Base-by-base conservation (phyloP, 2,888 invertebrate genomes). In the Tipula vernalis region DNA sequence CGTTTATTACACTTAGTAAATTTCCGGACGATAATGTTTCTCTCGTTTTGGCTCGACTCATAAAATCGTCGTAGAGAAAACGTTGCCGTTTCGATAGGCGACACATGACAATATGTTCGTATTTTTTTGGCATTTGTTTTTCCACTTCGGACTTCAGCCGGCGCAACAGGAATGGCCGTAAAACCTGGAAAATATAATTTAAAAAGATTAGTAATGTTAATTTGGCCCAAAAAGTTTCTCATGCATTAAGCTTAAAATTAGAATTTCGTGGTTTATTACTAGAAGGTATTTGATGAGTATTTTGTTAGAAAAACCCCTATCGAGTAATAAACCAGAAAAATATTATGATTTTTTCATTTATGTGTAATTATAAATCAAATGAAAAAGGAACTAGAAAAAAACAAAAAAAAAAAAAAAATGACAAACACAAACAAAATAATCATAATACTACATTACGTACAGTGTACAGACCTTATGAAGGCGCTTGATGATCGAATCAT, bases 21-120 rank as follows among this genome's bases (percentile, higher is more conserved):
- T 98, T 99, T 87, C 99, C 99, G 87, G 96, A 95, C 36, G 96
- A 96, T 89, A 99, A 93, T 8, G 98, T 98, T 93, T 99, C 98
- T 90, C 94, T 96, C 86, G 99, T 99, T 91, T 96, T 96, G 90
- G 98, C 95, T 89, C 98, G 95, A 87, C 98, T 96, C 99, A 99
- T 99, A 92, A 99, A 99, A 92, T 99, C 99, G 92, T 99, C 99
- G 92, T 99, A 99, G 87, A 99, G 94, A 93, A 95, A 98, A 88
- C 99, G 94, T 92, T 99, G 99, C 51, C 99, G 94, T 92, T 98
- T 98, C 51, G 99, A 98, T 89, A 99, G 93, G 86, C 97, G 94
- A 90, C 98, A 99, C 94, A 97, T 94, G 36, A 99, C 94, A 88
- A 99, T 95, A 92, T 98, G 98, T 91, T 99, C 99, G 92, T 96